Base-by-base conservation (phyloP, 2,797 vertebrate genomes). In the Tiaroga cobitis region DNA sequence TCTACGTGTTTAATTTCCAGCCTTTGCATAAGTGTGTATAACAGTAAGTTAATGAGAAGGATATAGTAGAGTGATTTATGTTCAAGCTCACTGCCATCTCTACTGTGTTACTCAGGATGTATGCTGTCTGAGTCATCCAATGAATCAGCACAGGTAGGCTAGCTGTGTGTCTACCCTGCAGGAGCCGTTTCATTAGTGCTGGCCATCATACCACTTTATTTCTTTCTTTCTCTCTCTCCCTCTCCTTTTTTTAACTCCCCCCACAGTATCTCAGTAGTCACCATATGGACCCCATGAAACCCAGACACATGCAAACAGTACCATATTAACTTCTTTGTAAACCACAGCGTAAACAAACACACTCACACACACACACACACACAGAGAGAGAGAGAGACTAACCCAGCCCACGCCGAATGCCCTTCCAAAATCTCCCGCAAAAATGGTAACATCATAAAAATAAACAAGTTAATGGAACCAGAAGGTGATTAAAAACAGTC, bases 201-300 rank as follows among this genome's bases (percentile, higher is more conserved):
- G 73, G 86, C 78, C 79, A 51, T 87, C 70, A 72, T 67, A 79
- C 56, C 68, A 61, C 61, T 49, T 51, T n/a, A 59, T 41, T 83
- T 3, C 77, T 34, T 69, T 19, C 76, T 51, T 8, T 21, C 51
- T 21, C 51, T 49, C 46, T 16, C 51, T 74, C 70, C 54, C 87
- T 59, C 59, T 73, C 41, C 29, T n/a, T 81, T 54, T 65, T 65
- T 37, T 72, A 29, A 70, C 83, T 84, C 59, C 80, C 68, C 79
- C 74, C 37, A 69, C 61, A 19, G 77, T 29, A 77, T 76, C 83
- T 65, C 56, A 65, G 70, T 85, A 59, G 76, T 46, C 29, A 85
- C 89, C 92, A 93, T 91, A 92, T 92, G 90, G 90, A 87, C 89
- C 83, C 84, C 90, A 91, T 87, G 76, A 89, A 63, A 65, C 81